phyloP scores from a whole-genome alignment of 1,140 invertebrate genomes.

The Drosophila parabipectinata region DNA sequence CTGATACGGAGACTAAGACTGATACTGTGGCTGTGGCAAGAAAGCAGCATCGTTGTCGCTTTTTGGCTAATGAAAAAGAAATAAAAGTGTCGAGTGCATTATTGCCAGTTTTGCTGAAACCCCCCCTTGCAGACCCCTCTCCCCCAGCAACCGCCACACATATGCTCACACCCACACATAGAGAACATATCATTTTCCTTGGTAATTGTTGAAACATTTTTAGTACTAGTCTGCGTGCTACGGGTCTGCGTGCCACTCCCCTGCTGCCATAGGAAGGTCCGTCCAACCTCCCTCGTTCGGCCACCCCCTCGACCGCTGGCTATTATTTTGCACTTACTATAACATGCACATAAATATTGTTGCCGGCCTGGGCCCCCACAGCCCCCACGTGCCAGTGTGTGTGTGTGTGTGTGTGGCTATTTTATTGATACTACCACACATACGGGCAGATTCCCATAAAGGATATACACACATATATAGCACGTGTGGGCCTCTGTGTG shows the following conservation, averaged over 20 bases:
- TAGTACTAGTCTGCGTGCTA: conserved; percentile 59
- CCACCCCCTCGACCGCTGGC: conserved; percentile 33
- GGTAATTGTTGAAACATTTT: conserved; percentile 79
- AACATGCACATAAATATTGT: conserved; percentile 83
- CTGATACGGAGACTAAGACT: conserved; percentile 5
- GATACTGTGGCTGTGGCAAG: not conserved
- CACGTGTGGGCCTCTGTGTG: conserved; percentile 29
- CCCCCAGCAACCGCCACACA: too few species aligned
- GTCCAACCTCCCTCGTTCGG: conserved; percentile 3
- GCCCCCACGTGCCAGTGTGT: conserved; percentile 28
- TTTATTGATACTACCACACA: conserved; percentile 82
- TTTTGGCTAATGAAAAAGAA: conserved; percentile 83
- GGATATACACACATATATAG: conserved; percentile 18
- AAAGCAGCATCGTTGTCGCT: conserved; percentile 33
- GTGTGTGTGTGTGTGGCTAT: conserved; percentile 65
- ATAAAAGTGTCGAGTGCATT: conserved; percentile 84
- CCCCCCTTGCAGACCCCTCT: too few species aligned
- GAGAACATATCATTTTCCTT: conserved; percentile 58
- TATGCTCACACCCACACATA: conserved; percentile 19
- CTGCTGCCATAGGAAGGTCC: not conserved
- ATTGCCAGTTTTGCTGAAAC: conserved; percentile 46
- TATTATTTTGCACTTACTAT: conserved; percentile 84
- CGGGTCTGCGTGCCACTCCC: conserved; percentile 34
- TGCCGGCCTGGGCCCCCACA: conserved; percentile 23
- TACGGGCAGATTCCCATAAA: conserved; percentile 47